These are phyloP conservation scores for Pseudoips prasinana DNA, from an alignment of 2,888 invertebrate species.

Conservation along the genomic window DNA sequence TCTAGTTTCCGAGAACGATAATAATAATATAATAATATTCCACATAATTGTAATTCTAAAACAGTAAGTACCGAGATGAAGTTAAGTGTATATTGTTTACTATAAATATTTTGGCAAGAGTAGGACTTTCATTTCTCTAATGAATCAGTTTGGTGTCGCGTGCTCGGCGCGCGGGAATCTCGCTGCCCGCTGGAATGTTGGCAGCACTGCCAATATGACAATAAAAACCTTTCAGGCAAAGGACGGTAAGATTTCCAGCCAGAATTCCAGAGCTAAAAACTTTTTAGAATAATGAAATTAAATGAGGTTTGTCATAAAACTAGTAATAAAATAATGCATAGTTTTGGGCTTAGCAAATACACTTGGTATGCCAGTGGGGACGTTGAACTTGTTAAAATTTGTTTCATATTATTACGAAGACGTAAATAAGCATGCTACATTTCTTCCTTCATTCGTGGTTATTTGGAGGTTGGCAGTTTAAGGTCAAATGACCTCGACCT, in stretches of 20 bases:
- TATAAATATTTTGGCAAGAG: conserved; percentile 42
- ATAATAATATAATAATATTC: no score
- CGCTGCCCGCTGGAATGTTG: conserved; percentile 32
- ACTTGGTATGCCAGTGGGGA: no score
- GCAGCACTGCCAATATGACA: conserved; percentile 39
- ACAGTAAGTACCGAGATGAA: conserved; percentile 14
- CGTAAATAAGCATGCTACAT: no score
- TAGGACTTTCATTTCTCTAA: conserved; percentile 37
- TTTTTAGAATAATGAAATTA: no score
- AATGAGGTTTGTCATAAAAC: neutral
- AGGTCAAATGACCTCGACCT: no score
- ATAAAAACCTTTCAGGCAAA: conserved; percentile 23
- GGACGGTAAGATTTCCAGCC: conserved; percentile 1
- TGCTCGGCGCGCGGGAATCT: conserved; percentile 35
- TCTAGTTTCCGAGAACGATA: no score
- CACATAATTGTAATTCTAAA: conserved; percentile 21
- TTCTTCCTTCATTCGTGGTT: no score
- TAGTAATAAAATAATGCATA: no score
- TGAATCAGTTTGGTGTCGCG: conserved; percentile 39
- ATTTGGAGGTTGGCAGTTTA: no score
- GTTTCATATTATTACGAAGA: no score
- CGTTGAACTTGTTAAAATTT: no score
- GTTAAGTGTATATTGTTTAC: conserved; percentile 31
- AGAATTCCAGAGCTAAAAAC: conserved; percentile 5
- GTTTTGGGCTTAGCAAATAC: no score